A percentile compares a stretch with the other conserved stretches of the same genome.
Conservation (phyloP, 2,888 invertebrate genomes). For the Cheilosia vernalis region DNA sequence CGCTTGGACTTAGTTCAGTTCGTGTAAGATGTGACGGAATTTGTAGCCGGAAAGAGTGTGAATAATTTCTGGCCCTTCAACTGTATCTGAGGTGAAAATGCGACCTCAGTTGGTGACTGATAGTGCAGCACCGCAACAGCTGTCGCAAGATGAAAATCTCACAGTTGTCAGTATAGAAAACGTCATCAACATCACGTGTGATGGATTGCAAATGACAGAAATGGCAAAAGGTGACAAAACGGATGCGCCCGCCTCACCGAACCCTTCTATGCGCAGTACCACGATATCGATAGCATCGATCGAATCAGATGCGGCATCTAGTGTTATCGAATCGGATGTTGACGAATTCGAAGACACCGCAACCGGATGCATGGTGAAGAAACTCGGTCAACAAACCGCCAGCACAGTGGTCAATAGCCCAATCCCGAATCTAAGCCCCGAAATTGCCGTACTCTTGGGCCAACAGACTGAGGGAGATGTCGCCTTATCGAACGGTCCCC, state of each 20-base stretch:
- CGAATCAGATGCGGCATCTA: slow-evolving; percentile 81
- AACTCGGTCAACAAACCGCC: slow-evolving; percentile 80
- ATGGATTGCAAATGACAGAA: slow-evolving; percentile 34
- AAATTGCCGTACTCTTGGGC: slow-evolving; percentile 63
- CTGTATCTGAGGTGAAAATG: slow-evolving; percentile 74
- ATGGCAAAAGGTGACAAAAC: slow-evolving; percentile 18
- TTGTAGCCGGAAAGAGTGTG: background rate
- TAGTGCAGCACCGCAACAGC: slow-evolving; percentile 27
- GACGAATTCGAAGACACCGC: slow-evolving; percentile 77
- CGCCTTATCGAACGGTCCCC: slow-evolving; percentile 77
- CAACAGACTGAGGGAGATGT: slow-evolving; percentile 52
- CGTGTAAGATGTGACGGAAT: slow-evolving; percentile 18
- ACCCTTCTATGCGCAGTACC: slow-evolving; percentile 79
- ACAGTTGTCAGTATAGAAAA: slow-evolving; percentile 71
- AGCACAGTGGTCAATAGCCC: slow-evolving; percentile 78
- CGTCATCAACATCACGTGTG: slow-evolving; percentile 65
- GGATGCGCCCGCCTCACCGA: slow-evolving; percentile 26
- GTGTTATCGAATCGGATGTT: slow-evolving; percentile 81
- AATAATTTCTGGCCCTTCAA: slow-evolving; percentile 7
- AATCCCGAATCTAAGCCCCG: slow-evolving; percentile 77
- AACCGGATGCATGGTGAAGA: slow-evolving; percentile 79
- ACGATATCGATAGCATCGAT: slow-evolving; percentile 81
- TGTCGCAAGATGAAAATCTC: slow-evolving; percentile 21
- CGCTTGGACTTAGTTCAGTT: background rate
- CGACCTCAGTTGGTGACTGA: slow-evolving; percentile 22